Base-by-base conservation (phyloP, 2,797 vertebrate genomes). In the Siniperca undulata region DNA sequence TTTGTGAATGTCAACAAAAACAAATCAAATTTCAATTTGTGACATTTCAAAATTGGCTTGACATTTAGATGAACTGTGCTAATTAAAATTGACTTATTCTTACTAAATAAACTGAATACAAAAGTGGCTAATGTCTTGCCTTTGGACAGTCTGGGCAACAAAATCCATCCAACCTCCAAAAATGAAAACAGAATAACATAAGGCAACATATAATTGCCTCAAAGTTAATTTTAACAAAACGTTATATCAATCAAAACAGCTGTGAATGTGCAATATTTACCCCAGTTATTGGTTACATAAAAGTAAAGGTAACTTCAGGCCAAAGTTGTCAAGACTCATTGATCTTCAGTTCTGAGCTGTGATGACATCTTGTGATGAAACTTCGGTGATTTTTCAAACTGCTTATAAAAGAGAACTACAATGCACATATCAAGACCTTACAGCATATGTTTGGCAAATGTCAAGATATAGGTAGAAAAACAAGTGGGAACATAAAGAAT, bases 361-460 rank as follows among this genome's bases (percentile, higher is more conserved):
- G 55, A n/a, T 64, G 80, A 76, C 74, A 78, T 68, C 40, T 56
- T 78, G 55, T 70, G 78, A 84, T 66, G 16, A 84, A 82, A 66
- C 70, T 74, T 36, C 48, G 27, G 56, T 56, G 53, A 36, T 13
- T n/a, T 36, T 53, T 50, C 40, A 68, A 38, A 48, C 40, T 38
- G 66, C 36, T 60, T 27, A 53, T 34, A 60, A n/a, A 55, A 58
- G 20, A 64, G 11, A 65, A n/a, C 19, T 34, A 10, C 30, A 11
- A 17, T 19, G 11, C 56, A 42, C 30, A 50, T 55, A 20, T 34
- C 55, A 36, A 38, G 12, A 60, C 6, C 11, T 40, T 9, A 11
- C 55, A 44, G 55, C 3, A 42, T 20, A 22, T 68, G 36, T 68
- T 42, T 10, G 44, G 0, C 36, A 1, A 62, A 56, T 30, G 24